Conservation (phyloP, 2,113 vertebrate species). For the Saccopteryx leptura region DNA sequence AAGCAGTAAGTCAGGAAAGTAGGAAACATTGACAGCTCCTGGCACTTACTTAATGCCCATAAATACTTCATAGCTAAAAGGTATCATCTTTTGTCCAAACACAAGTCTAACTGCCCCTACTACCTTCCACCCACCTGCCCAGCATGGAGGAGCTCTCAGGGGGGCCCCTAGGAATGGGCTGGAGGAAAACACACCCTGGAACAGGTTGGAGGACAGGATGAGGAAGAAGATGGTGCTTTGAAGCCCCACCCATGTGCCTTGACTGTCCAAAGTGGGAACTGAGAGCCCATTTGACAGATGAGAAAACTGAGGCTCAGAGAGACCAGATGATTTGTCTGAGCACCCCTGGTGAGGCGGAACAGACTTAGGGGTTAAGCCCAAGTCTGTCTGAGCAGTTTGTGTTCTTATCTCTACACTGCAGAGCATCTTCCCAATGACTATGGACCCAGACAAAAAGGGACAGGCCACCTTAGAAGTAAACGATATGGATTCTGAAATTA, state of each 20-base stretch:
- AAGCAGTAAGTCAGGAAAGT: neutral
- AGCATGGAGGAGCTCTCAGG: neutral
- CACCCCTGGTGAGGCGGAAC: neutral
- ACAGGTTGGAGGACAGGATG: neutral
- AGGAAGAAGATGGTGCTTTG: accelerated
- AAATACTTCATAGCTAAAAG: neutral
- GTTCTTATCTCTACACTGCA: neutral
- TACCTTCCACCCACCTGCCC: neutral
- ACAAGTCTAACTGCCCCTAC: conserved; percentile 57
- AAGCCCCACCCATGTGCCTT: neutral
- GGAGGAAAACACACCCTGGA: neutral
- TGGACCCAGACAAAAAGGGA: neutral
- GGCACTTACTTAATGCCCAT: neutral
- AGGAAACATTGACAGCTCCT: neutral
- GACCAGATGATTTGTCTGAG: neutral
- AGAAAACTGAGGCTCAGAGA: conserved; percentile 29
- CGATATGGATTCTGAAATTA: neutral
- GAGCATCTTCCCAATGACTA: neutral
- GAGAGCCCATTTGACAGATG: neutral
- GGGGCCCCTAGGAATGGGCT: neutral
- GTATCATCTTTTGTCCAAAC: neutral
- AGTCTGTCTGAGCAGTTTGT: neutral
- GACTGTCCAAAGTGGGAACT: neutral
- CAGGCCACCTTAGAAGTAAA: neutral
- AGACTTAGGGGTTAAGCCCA: neutral